Evolutionary conservation across 2,888 invertebrate genomes (phyloP), one percentile per base, ranked within the genome.

Genomic region (Linnaemya vulpina): DNA sequence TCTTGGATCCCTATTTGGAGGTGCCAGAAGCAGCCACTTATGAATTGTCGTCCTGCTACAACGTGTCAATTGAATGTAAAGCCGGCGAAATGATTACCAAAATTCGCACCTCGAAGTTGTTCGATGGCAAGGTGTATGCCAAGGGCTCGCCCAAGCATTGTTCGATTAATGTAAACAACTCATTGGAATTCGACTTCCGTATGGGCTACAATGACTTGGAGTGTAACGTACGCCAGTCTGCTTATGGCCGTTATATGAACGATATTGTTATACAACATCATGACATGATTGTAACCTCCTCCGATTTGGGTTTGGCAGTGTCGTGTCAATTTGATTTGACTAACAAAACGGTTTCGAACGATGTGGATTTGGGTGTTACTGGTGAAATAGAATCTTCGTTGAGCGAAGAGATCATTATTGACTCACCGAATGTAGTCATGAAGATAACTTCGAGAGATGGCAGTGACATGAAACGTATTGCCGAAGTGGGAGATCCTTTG

Each of bases 251-350:
- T 90, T 97, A 96, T 91, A 94, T 97, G 90, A 98, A 97, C 92
- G 98, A 98, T 93, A 97, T 97, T 86, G 96, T 98, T 78, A 97
- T 98, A 89, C 98, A 98, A 92, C 98, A 98, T 93, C 98, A 98
- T 93, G 98, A 98, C 91, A 97, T 97, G 90, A 98, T 98, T 89
- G 97, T 98, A 87, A 98, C 98, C 87, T 97, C 97, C 86, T 97
- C 97, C 68, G 98, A 98, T 94, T 94, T 98, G 89, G 98, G 98
- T 51, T 94, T 98, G 76, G 97, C 97, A 63, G 97, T 98, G 83
- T 97, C 97, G 87, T 98, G 98, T 92, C 97, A 98, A 91, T 98
- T 98, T 93, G 98, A 98, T 92, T 94, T 98, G 89, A 97, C 97
- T 88, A 98, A 98, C 93, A 98, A 98, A 93, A 97, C 97, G 74